Conservation (phyloP, 2,113 vertebrate genomes). For the Myrmophylax atrothorax region DNA sequence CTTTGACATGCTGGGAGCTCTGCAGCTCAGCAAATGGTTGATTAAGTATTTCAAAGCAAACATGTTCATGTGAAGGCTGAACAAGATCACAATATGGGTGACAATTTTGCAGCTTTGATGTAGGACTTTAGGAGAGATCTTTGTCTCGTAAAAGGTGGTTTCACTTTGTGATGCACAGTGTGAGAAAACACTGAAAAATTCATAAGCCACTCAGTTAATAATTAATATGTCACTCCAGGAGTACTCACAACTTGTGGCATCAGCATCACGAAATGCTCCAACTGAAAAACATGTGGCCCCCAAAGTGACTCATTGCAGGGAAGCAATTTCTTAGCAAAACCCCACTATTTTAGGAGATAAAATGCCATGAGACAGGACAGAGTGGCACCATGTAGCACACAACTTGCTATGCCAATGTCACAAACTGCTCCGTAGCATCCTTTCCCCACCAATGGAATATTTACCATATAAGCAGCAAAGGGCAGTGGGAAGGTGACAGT, state of each 20-base stretch:
- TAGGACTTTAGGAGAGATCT: constrained; percentile 25
- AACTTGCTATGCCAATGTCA: background rate
- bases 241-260: constrained; percentile 66
- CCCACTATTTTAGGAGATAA: background rate
- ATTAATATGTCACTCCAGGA: constrained; percentile 76
- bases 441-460: background rate
- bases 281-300: background rate
- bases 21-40: constrained; percentile 53
- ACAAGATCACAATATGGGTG: constrained; percentile 65
- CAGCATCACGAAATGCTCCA: constrained; percentile 47
- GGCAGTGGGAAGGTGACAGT: background rate
- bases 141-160: constrained; percentile 27
- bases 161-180: constrained; percentile 60
- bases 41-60: constrained; percentile 72
- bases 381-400: background rate
- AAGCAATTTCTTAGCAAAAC: background rate
- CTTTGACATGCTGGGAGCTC: background rate
- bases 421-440: background rate
- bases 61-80: constrained; percentile 42
- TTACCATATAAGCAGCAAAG: background rate
- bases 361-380: background rate
- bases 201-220: constrained; percentile 79
- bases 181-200: constrained; percentile 78
- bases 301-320: background rate
- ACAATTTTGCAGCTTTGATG: constrained; percentile 66